phyloP scores from a whole-genome alignment of 2,113 vertebrate genomes.

The Colius striatus region DNA sequence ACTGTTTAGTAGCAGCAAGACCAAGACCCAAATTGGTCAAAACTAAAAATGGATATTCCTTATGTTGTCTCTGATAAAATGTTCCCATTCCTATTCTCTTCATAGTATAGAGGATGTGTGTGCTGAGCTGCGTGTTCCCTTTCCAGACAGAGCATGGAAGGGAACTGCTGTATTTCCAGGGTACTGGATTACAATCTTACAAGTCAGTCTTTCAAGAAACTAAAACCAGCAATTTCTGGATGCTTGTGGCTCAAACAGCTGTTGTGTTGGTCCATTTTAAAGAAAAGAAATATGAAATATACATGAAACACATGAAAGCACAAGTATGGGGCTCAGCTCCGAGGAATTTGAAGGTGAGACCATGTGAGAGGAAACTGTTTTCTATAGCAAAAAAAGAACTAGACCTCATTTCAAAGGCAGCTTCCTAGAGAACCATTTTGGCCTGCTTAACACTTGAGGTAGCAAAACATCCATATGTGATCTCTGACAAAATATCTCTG shows the following conservation, averaged over 20 bases:
- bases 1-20: neutral
- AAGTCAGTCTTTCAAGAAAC: neutral
- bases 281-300: neutral
- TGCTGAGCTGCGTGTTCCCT: neutral
- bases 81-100: neutral
- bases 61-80: neutral
- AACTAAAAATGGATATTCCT: neutral
- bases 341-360: neutral
- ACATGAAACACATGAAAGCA: neutral
- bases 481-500: neutral
- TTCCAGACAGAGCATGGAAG: neutral
- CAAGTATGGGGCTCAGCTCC: neutral
- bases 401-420: neutral
- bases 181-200: neutral
- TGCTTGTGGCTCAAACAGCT: neutral
- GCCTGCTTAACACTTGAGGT: neutral
- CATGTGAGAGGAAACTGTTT: neutral
- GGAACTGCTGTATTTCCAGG: neutral
- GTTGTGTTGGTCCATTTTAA: neutral
- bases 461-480: neutral
- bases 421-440: neutral
- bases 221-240: neutral
- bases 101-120: rapidly evolving
- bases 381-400: neutral
- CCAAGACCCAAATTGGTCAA: neutral